Conservation (phyloP, 2,888 invertebrate species). For the Germaria angustata region DNA sequence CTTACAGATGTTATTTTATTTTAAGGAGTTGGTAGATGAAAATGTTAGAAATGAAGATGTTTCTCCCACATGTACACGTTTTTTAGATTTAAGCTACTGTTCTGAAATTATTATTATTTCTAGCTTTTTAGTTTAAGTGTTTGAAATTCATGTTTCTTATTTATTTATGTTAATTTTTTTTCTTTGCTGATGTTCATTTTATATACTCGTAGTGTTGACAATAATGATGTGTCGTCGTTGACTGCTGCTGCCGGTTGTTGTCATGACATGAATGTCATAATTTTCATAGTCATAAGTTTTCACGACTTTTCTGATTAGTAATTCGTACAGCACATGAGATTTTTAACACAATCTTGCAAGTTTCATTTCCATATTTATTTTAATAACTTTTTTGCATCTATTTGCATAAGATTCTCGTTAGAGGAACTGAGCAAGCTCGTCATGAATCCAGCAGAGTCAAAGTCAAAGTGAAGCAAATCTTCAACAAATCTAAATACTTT, state of each 20-base stretch:
- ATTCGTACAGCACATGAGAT: slow-evolving; percentile 53
- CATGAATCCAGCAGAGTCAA: slow-evolving; percentile 7
- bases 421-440: background rate
- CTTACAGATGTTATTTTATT: slow-evolving; percentile 60
- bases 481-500: slow-evolving; percentile 54
- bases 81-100: slow-evolving; percentile 40
- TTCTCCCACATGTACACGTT: slow-evolving; percentile 41
- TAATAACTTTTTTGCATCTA: background rate
- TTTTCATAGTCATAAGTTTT: slow-evolving; percentile 50
- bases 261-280: slow-evolving; percentile 57
- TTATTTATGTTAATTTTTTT: background rate
- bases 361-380: slow-evolving; percentile 33
- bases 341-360: slow-evolving; percentile 54
- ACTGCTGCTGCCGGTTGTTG: slow-evolving; percentile 1
- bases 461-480: slow-evolving; percentile 32
- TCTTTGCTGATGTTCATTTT: background rate
- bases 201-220: slow-evolving; percentile 30
- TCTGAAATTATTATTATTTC: slow-evolving; percentile 26
- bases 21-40: slow-evolving; percentile 30
- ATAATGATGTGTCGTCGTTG: slow-evolving; percentile 43
- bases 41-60: slow-evolving; percentile 34
- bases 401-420: slow-evolving; percentile 27
- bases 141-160: slow-evolving; percentile 13
- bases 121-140: background rate
- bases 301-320: slow-evolving; percentile 52